These are phyloP conservation scores for Amiota communis DNA, from an alignment of 2,888 invertebrate species.

Conservation along the genomic window DNA sequence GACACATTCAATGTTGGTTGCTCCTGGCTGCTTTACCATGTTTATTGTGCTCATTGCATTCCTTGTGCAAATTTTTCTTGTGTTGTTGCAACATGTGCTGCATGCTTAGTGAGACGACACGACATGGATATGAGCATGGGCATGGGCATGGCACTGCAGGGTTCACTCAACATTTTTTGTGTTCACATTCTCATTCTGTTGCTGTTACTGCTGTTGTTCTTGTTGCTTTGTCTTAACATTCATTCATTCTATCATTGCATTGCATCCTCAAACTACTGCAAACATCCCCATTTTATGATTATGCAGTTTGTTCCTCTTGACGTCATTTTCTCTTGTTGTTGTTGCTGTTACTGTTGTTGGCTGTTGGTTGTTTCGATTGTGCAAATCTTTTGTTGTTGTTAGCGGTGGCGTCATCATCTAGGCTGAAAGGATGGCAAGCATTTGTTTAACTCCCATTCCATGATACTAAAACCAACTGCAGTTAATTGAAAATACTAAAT, in stretches of 20 bases:
- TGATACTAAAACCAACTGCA: slow-evolving; percentile 52
- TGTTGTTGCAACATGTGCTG: slow-evolving; percentile 28
- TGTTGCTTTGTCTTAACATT: no score
- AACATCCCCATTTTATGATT: no score
- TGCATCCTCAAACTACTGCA: no score
- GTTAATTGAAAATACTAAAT: slow-evolving; percentile 73
- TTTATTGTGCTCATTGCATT: slow-evolving; percentile 4
- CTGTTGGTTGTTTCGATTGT: neutral
- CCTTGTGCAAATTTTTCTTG: neutral
- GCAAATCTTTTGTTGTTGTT: slow-evolving; percentile 12
- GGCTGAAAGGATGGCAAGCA: neutral
- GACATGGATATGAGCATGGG: no score
- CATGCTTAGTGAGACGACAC: neutral
- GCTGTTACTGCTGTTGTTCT: slow-evolving; percentile 10
- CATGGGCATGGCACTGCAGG: neutral
- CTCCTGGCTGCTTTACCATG: neutral
- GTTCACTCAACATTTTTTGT: neutral
- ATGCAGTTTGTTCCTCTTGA: no score
- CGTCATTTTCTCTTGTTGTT: neutral
- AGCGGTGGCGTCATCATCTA: neutral
- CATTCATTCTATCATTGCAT: no score
- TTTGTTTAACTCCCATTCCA: slow-evolving; percentile 14
- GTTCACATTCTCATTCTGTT: slow-evolving; percentile 1
- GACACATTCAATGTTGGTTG: neutral
- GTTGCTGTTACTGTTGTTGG: slow-evolving; percentile 15